Base-by-base conservation (phyloP, 2,113 vertebrate species). In the Zapus hudsonius region DNA sequence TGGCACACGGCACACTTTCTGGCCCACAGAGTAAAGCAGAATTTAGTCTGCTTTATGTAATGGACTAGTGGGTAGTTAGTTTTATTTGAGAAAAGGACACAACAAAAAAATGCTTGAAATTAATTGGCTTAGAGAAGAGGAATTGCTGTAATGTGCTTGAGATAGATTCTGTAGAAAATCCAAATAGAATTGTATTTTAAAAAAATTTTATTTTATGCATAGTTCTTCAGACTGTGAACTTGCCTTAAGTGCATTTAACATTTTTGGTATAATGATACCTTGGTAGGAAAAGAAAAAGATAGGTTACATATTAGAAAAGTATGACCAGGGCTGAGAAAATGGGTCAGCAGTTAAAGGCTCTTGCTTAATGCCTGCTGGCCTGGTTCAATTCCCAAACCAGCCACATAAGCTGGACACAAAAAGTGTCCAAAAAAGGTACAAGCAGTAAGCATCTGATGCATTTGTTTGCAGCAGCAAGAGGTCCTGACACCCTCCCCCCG, bases 141-240 rank as follows among this genome's bases (percentile, higher is more conserved):
- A 82, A 70, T 92, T 82, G 61, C 70, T 87, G 8, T 57, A 59
- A 29, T 74, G 57, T 61, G 7, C 33, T 57, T 52, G 23, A 82
- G 36, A 83, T 76, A 61, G 72, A 55, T 87, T 93, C 42, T 87
- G 75, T 40, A 78, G n/a, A 70, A 70, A 94, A 79, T 36, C 5
- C 7, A 73, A 85, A 72, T 82, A 64, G 27, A 90, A 52, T 29
- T 87, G 3, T 29, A 57, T 82, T 86, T 93, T 84, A 89, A 27
- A n/a, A n/a, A n/a, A n/a, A n/a, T n/a, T 94, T 88, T 93, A 82
- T 93, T 95, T 89, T 69, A 70, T 87, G 22, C 88, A 42, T 6
- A 80, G 9, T 78, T 78, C n/a, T 61, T 87, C 15, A 57, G 44
- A 84, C 64, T 88, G 20, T 67, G 20, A 76, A 7, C 23, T 83